Evolutionary conservation across 1,140 invertebrate species (phyloP).

Genomic region (Drepana arcuata): DNA sequence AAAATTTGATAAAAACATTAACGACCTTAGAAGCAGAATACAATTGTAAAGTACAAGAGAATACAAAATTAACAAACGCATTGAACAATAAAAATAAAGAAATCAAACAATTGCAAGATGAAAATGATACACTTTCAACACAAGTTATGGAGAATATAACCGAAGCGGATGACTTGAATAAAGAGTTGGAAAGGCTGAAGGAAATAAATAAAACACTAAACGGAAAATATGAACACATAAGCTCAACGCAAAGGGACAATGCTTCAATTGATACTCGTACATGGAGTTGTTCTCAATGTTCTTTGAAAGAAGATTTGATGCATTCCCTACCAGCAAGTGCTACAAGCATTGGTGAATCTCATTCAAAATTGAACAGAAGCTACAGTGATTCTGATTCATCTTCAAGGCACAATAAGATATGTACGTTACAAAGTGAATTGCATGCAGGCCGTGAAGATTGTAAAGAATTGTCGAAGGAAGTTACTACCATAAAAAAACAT

Average conservation of each 20-base stretch:
- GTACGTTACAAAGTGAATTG: conserved; percentile 54
- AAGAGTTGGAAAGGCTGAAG: conserved; percentile 33
- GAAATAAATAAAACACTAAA: conserved; percentile 20
- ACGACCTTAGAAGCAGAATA: conserved; percentile 37
- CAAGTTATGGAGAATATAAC: conserved; percentile 52
- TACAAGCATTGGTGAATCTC: conserved; percentile 17
- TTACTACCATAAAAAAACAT: conserved; percentile 55
- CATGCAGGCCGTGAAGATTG: conserved; percentile 56
- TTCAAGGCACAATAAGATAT: conserved; percentile 51
- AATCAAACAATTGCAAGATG: conserved; percentile 40
- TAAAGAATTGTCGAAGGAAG: conserved; percentile 52
- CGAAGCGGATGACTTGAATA: conserved; percentile 44
- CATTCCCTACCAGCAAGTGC: conserved; percentile 19
- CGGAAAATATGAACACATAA: conserved; percentile 18
- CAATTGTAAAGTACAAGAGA: conserved; percentile 24
- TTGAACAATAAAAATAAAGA: conserved; percentile 26
- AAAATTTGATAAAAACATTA: conserved; percentile 32
- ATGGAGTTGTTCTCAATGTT: conserved; percentile 33
- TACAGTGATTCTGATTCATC: conserved; percentile 52
- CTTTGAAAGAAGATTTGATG: conserved; percentile 30
- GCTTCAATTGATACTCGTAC: too few relatives aligned
- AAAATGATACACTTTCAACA: conserved; percentile 51
- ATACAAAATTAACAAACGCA: conserved; percentile 23
- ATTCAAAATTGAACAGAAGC: conserved; percentile 40
- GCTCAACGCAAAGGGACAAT: not conserved